Conservation (phyloP, 1,140 invertebrate genomes). For the Pachypsylla venusta region DNA sequence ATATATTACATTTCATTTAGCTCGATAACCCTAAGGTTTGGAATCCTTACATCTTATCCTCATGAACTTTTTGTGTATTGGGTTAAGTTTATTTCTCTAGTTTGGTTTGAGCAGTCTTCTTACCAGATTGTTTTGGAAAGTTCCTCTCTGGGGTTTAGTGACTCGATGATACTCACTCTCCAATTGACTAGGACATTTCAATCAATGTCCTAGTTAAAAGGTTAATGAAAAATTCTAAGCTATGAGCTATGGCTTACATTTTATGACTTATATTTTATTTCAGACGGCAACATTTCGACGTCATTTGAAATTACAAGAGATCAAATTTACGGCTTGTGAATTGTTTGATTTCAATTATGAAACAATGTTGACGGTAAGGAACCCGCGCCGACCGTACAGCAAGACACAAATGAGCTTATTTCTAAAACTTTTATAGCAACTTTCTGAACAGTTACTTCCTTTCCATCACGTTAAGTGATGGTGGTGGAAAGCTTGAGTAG, state of each 20-base stretch:
- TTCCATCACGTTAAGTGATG: neutral
- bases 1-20: too few relatives aligned
- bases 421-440: too few relatives aligned
- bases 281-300: constrained; percentile 7
- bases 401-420: too few relatives aligned
- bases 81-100: too few relatives aligned
- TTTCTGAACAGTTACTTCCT: neutral
- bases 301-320: neutral
- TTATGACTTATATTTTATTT: neutral
- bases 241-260: neutral
- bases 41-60: too few relatives aligned
- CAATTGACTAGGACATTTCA: neutral
- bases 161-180: neutral
- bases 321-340: constrained; percentile 4
- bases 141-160: neutral
- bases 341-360: neutral
- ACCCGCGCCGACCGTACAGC: too few relatives aligned
- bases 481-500: neutral
- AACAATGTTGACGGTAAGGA: constrained; percentile 5
- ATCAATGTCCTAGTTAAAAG: neutral
- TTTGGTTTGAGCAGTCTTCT: too few relatives aligned
- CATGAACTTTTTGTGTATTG: too few relatives aligned
- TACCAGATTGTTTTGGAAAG: neutral
- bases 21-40: too few relatives aligned
- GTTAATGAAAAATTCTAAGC: neutral